Conservation (phyloP, 2,797 vertebrate genomes). For the Lagodon rhomboides region DNA sequence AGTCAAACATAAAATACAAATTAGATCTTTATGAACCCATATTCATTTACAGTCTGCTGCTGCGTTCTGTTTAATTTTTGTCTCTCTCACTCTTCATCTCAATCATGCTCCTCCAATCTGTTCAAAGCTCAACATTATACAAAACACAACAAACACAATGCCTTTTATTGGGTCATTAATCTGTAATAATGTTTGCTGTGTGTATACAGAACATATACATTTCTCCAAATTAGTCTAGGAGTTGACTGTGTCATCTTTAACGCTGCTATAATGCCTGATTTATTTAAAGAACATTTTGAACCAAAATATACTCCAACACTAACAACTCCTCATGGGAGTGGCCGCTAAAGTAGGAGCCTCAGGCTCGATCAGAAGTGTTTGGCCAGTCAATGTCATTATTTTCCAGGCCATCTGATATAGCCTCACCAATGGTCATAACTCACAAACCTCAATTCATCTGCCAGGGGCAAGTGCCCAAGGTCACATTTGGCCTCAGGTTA, state of each 20-base stretch:
- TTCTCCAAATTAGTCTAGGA: slow-evolving; percentile 24
- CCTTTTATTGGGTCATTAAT: slow-evolving; percentile 59
- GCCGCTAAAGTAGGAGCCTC: slow-evolving; percentile 43
- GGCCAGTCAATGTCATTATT: slow-evolving; percentile 60
- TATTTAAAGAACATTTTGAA: slow-evolving; percentile 42
- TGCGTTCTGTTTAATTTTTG: slow-evolving; percentile 66
- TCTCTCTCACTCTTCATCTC: slow-evolving; percentile 59
- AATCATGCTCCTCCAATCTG: slow-evolving; percentile 56
- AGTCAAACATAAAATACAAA: slow-evolving; percentile 78
- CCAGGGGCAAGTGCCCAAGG: slow-evolving; percentile 66
- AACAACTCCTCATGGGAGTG: slow-evolving; percentile 52
- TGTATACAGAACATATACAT: slow-evolving; percentile 17
- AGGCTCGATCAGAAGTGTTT: slow-evolving; percentile 60
- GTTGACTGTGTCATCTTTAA: slow-evolving; percentile 23
- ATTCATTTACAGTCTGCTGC: slow-evolving; percentile 72
- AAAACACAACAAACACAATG: slow-evolving; percentile 50
- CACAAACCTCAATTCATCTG: slow-evolving; percentile 59
- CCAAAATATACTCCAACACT: slow-evolving; percentile 24
- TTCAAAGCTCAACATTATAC: slow-evolving; percentile 46
- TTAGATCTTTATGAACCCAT: slow-evolving; percentile 73
- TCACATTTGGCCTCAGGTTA: slow-evolving; percentile 70
- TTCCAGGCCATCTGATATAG: slow-evolving; percentile 54
- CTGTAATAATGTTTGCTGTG: slow-evolving; percentile 34
- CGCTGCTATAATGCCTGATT: slow-evolving; percentile 21
- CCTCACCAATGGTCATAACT: slow-evolving; percentile 59